Evolutionary conservation across 2,113 vertebrate species (phyloP).

Genomic region (Chrysemys picta): DNA sequence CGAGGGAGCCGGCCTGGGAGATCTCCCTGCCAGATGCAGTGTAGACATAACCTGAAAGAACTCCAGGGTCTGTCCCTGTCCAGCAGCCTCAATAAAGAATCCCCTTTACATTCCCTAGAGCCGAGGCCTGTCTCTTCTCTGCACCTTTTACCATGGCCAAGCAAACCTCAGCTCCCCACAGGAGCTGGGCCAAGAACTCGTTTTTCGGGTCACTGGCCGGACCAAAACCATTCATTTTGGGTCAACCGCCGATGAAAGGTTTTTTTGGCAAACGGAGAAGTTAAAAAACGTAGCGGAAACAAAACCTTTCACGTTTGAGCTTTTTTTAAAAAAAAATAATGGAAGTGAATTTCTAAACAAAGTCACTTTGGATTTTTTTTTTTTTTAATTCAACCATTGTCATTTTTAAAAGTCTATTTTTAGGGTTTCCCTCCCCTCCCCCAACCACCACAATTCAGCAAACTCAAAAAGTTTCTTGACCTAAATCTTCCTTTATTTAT

Average conservation of each 20-base stretch:
- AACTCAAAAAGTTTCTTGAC: background rate
- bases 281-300: background rate
- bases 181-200: background rate
- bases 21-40: too few species aligned
- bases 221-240: background rate
- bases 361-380: too few species aligned
- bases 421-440: too few species aligned
- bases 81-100: background rate
- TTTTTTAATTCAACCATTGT: too few species aligned
- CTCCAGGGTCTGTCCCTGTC: too few species aligned
- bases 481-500: background rate
- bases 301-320: background rate
- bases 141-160: background rate
- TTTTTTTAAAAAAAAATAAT: background rate
- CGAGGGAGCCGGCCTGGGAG: too few species aligned
- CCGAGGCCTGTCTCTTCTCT: background rate
- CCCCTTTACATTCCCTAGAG: background rate
- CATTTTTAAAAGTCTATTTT: too few species aligned
- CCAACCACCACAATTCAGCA: background rate
- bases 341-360: too few species aligned
- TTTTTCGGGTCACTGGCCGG: background rate
- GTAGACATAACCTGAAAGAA: too few species aligned
- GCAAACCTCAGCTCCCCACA: background rate
- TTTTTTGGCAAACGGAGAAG: too few species aligned
- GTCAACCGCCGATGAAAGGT: too few species aligned